Base-by-base conservation (phyloP, 2,113 vertebrate species). In the Ochotona curzoniae region DNA sequence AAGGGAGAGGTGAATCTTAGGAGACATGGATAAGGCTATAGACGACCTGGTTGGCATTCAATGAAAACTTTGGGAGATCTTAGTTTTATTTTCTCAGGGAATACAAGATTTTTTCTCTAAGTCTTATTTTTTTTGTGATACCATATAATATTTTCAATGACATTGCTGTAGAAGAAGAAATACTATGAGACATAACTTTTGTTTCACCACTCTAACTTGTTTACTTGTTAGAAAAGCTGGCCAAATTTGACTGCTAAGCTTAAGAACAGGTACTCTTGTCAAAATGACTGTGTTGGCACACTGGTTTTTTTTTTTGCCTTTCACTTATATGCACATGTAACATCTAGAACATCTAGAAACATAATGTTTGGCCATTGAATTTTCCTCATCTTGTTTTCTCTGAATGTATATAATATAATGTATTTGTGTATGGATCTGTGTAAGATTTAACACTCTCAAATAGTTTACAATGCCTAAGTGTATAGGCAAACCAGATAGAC, bases 71-170 rank as follows among this genome's bases (percentile, higher is more conserved):
- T 32, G 28, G n/a, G 71, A 54, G 28, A 17, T 78, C 57, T 47
- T 93, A 10, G 17, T 84, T 81, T 92, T 51, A 54, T 74, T 83
- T 96, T 74, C 28, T 64, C 86, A 88, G 85, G 30, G 26, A 67
- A 38, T 26, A 57, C n/a, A 61, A 23, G 13, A 73, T 1, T 14
- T 85, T 57, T 87, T 47, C 28, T 67, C 61, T 73, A 85, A 35
- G 17, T 81, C 26, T 10, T 38, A 75, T 70, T 85, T 83, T 35
- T 35, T 96, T 82, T 7, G 57, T 83, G 35, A 20, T 35, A 75
- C 51, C 2, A 87, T 69, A 83, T 10, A 9, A 30, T 63, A n/a
- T 89, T 83, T 84, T 90, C 20, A 54, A 11, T 81, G 87, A 9
- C 13, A 26, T 90, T 73, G 28, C 60, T 9, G 88, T 23, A 32